These are phyloP conservation scores for Cephus rjabovi DNA, from an alignment of 2,888 invertebrate genomes.

Conservation along the genomic window DNA sequence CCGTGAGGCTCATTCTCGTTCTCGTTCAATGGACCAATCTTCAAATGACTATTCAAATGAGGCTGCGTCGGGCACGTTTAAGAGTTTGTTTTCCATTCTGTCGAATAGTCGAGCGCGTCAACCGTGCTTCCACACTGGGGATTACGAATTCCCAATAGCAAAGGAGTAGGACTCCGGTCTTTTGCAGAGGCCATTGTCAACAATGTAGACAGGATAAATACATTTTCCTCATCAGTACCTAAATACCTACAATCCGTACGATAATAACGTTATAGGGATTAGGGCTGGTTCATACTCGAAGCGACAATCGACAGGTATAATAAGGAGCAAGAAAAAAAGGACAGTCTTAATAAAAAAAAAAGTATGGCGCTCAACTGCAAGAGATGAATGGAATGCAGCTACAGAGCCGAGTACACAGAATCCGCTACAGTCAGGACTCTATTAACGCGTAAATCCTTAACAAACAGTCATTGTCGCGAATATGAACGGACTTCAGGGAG, in stretches of 20 bases:
- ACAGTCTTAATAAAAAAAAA: not conserved
- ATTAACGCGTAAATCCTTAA: constrained; percentile 33
- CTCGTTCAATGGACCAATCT: constrained; percentile 14
- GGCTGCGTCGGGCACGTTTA: constrained; percentile 13
- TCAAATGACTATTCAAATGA: constrained; percentile 28
- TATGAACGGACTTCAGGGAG: not conserved
- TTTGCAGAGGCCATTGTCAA: constrained; percentile 7
- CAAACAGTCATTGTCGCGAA: constrained; percentile 40
- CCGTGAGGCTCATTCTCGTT: constrained; percentile 6
- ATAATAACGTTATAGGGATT: not conserved
- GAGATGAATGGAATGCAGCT: not conserved
- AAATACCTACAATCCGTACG: not conserved
- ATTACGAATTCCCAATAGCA: constrained; percentile 6
- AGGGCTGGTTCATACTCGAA: not conserved
- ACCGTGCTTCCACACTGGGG: not conserved
- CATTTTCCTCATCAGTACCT: not conserved
- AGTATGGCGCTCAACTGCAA: not conserved
- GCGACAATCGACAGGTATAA: not conserved
- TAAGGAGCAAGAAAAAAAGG: not conserved
- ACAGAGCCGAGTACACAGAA: not conserved
- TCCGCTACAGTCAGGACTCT: constrained; percentile 15
- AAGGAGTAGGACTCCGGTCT: constrained; percentile 12
- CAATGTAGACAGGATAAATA: not conserved
- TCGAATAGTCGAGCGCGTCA: constrained; percentile 16
- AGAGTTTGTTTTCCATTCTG: constrained; percentile 20